phyloP scores from a whole-genome alignment of 1,140 invertebrate genomes.

The Bathynomus jamesi region DNA sequence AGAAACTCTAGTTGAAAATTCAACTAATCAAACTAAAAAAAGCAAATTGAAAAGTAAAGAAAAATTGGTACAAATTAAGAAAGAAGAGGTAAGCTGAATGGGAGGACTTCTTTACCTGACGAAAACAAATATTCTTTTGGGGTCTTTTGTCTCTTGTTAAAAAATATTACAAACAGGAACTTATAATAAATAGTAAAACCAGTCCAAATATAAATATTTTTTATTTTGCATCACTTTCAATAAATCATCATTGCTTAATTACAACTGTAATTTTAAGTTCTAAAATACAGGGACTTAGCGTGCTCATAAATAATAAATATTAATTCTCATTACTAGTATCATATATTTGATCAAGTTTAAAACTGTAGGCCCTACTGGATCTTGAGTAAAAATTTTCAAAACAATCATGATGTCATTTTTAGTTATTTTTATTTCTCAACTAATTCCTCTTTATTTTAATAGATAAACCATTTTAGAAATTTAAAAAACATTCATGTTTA shows the following conservation, averaged over 20 bases:
- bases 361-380: too few relatives aligned
- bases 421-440: constrained; percentile 27
- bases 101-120: too few relatives aligned
- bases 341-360: not conserved
- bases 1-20: not conserved
- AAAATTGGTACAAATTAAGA: not conserved
- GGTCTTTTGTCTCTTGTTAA: not conserved
- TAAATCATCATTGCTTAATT: constrained; percentile 13
- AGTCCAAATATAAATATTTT: constrained; percentile 10
- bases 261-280: constrained; percentile 12
- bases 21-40: not conserved
- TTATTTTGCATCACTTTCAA: constrained; percentile 7
- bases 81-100: not conserved
- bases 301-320: constrained; percentile 4
- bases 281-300: constrained; percentile 10
- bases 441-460: constrained; percentile 39
- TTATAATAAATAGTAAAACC: not conserved
- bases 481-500: constrained; percentile 63
- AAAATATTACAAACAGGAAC: not conserved
- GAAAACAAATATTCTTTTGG: not conserved
- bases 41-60: not conserved
- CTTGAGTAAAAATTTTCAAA: too few relatives aligned
- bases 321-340: not conserved
- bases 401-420: too few relatives aligned
- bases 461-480: constrained; percentile 68